Evolutionary conservation across 2,888 invertebrate genomes (phyloP).

Genomic region (Platynereis dumerilii): DNA sequence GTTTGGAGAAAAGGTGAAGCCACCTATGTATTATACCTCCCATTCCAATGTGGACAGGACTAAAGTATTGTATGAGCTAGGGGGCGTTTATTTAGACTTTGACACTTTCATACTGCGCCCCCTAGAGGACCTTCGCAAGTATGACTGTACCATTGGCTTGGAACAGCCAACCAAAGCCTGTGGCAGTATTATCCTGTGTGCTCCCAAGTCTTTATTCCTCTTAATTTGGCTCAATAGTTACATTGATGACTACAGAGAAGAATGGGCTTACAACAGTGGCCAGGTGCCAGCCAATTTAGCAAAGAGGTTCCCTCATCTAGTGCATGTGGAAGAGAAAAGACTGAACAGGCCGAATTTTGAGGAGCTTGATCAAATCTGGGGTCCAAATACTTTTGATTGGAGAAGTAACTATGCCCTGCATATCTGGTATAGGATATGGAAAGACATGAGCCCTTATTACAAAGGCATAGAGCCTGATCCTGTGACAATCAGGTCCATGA

Average conservation of each 20-base stretch:
- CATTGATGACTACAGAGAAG: conserved; percentile 41
- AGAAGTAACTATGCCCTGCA: conserved; percentile 49
- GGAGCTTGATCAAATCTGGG: conserved; percentile 40
- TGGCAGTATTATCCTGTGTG: conserved; percentile 41
- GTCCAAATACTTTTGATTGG: conserved; percentile 38
- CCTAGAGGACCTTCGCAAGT: conserved; percentile 37
- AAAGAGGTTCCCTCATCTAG: conserved; percentile 38
- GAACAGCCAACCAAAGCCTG: conserved; percentile 39
- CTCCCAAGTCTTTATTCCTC: conserved; percentile 37
- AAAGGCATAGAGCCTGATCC: conserved; percentile 38
- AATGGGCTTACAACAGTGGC: conserved; percentile 44
- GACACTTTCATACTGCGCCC: conserved; percentile 37
- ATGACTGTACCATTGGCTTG: conserved; percentile 36
- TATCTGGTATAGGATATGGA: conserved; percentile 41
- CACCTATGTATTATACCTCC: conserved; percentile 40
- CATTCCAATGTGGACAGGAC: conserved; percentile 43
- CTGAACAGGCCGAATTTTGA: conserved; percentile 40
- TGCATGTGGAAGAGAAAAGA: conserved; percentile 36
- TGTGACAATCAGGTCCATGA: conserved; percentile 39
- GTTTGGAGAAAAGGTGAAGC: conserved; percentile 38
- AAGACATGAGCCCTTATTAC: conserved; percentile 37
- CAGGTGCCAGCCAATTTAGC: conserved; percentile 41
- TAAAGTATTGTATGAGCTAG: conserved; percentile 39
- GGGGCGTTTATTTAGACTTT: conserved; percentile 43
- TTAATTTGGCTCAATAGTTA: conserved; percentile 42